These are phyloP conservation scores for Agelaius phoeniceus DNA, from an alignment of 2,113 vertebrate species.

Conservation along the genomic window DNA sequence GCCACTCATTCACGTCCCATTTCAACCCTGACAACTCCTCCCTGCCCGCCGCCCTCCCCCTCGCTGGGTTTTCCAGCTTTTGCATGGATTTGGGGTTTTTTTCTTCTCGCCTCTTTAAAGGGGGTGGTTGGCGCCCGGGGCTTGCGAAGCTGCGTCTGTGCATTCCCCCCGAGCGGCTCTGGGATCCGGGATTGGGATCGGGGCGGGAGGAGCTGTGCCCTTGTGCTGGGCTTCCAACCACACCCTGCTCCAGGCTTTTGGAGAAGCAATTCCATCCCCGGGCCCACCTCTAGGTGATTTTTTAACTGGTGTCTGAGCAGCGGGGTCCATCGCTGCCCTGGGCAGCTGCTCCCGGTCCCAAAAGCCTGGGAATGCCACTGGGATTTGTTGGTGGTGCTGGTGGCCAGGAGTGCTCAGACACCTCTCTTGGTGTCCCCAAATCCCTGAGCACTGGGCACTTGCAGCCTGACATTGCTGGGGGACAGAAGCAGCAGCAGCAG, in stretches of 20 bases:
- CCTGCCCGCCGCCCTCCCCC: background rate
- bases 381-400: background rate
- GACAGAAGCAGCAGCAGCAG: background rate
- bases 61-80: background rate
- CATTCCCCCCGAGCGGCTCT: rapidly evolving
- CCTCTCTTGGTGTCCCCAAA: background rate
- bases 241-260: background rate
- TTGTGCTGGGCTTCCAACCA: background rate
- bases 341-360: background rate
- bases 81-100: background rate
- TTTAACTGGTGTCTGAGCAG: rapidly evolving
- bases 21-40: slow-evolving; percentile 29
- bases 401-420: background rate
- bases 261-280: rapidly evolving
- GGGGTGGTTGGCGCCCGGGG: background rate
- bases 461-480: background rate
- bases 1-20: slow-evolving; percentile 42
- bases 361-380: rapidly evolving
- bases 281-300: rapidly evolving
- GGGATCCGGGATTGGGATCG: rapidly evolving
- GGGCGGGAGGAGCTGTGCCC: rapidly evolving
- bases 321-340: rapidly evolving
- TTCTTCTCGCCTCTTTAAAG: background rate
- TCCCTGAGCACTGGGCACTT: background rate
- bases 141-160: background rate